Evolutionary conservation across 2,888 invertebrate species (phyloP).

Genomic region (Stenodera caucasica): DNA sequence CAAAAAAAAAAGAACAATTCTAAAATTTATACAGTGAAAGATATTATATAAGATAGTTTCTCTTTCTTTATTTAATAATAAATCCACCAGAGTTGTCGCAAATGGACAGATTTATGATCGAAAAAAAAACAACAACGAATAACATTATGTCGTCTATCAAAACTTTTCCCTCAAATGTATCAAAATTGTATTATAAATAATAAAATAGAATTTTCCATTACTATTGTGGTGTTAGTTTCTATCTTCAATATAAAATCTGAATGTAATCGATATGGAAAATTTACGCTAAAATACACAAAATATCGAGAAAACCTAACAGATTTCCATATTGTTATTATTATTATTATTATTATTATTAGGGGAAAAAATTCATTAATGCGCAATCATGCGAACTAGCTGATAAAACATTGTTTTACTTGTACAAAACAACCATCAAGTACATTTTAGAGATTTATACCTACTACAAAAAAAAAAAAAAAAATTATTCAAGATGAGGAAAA

Average conservation of each 20-base stretch:
- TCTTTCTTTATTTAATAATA: neutral
- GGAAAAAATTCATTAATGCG: constrained; percentile 10
- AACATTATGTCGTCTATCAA: neutral
- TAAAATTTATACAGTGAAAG: too few species aligned
- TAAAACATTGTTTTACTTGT: constrained; percentile 11
- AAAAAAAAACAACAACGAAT: neutral
- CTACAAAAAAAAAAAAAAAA: neutral
- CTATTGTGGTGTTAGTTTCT: constrained; percentile 1
- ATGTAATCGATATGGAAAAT: too few species aligned
- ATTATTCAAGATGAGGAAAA: neutral
- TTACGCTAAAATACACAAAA: too few species aligned
- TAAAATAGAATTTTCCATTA: neutral
- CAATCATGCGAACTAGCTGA: constrained; percentile 12
- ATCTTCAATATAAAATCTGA: too few species aligned
- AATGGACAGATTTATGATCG: neutral
- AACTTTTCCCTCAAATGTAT: neutral
- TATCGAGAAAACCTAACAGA: neutral
- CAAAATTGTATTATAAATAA: neutral
- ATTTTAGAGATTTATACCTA: neutral
- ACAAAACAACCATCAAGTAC: constrained; percentile 2
- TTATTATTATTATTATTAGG: neutral
- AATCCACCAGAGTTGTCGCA: neutral
- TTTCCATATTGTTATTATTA: neutral
- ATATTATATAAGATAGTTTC: too few species aligned
- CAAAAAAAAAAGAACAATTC: too few species aligned